Evolutionary conservation across 2,113 vertebrate species (phyloP), one percentile per base, ranked within the genome.

Genomic region (Gallinago paraguaiae): DNA sequence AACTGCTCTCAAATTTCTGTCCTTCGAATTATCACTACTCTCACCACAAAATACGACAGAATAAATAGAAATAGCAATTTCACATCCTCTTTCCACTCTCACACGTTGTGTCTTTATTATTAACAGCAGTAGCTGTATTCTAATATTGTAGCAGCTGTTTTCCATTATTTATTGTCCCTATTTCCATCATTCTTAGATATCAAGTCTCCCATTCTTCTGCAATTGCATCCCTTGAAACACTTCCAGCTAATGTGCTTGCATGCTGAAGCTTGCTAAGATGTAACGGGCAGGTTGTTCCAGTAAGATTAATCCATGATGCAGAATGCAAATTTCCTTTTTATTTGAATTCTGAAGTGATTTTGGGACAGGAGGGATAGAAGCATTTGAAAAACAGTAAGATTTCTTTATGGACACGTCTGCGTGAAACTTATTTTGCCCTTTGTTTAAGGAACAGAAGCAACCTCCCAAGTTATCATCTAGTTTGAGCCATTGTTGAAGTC

Each of bases 151-250:
- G 81, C 94, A 95, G 86, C 92, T 95, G 89, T 75, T 83, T 94
- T 63, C 77, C 82, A 54, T 50, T 60, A 92, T 11, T 23, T 57
- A 74, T 83, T 96, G 68, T 43, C 85, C 67, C 68, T 75, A 79
- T 79, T 94, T 95, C 70, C 54, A 95, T 43, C 50, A 95, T 92
- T 94, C 75, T 93, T 90, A 86, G 64, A 54, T 88, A 92, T 76
- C 78, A 90, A 88, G 54, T 81, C 88, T 92, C 77, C 11, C 17
- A 16, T 79, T 75, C 93, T 80, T 39, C 83, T 91, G 80, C 75
- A 92, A 95, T 89, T 88, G 78, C 78, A 92, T 69, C 82, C 54
- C 59, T 53, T 95, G 83, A 69, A 84, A 92, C n/a, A 68, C 54
- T 68, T 94, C 82, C 78, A 87, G 72, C 27, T 16, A 8, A 83